Percentiles rank a stretch among this genome's conserved stretches.
phyloP scores from a whole-genome alignment of 2,113 vertebrate species.

The Austrofundulus limnaeus region DNA sequence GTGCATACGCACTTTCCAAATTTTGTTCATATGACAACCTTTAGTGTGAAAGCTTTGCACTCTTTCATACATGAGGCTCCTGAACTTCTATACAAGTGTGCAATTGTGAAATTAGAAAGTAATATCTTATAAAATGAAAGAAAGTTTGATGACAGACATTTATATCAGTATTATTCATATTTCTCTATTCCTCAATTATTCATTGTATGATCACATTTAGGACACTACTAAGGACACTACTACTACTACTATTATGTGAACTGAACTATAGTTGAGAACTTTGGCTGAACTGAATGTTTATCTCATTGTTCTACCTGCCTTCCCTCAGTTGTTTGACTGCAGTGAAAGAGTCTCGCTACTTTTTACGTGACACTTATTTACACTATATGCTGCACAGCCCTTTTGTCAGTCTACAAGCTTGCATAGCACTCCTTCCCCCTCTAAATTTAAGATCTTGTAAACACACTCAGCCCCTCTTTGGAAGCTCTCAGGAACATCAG shows the following conservation, averaged over 20 bases:
- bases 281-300: constrained; percentile 9
- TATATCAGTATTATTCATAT: not conserved
- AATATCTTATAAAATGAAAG: constrained; percentile 1
- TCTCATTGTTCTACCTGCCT: constrained; percentile 34
- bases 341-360: constrained; percentile 56
- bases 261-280: not conserved
- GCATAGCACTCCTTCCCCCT: constrained; percentile 27
- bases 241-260: too few relatives aligned
- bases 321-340: constrained; percentile 24
- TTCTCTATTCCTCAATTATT: not conserved
- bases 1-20: too few relatives aligned
- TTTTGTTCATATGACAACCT: too few relatives aligned
- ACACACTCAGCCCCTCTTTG: constrained; percentile 69
- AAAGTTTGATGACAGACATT: not conserved
- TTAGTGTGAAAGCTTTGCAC: too few relatives aligned
- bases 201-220: not conserved
- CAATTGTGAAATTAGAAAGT: constrained; percentile 6
- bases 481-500: constrained; percentile 66
- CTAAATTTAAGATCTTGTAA: constrained; percentile 70
- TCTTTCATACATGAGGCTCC: too few relatives aligned
- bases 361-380: constrained; percentile 71
- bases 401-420: constrained; percentile 48
- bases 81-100: too few relatives aligned
- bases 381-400: constrained; percentile 27
- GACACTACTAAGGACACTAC: too few relatives aligned